Base-by-base conservation (phyloP, 2,797 vertebrate genomes). In the Hirundo rustica region DNA sequence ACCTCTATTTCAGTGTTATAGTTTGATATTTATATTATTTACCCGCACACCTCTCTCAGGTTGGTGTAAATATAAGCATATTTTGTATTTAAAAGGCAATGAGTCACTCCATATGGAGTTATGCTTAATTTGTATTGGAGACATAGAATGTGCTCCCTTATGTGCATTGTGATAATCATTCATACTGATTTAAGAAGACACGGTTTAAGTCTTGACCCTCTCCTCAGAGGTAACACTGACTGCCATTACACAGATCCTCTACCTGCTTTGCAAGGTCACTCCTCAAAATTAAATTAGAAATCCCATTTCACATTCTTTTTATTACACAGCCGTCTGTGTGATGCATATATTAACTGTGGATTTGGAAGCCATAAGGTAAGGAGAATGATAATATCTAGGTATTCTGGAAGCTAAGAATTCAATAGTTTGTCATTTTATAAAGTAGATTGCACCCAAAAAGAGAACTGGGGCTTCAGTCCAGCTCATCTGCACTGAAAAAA, bases 51-150 rank as follows among this genome's bases (percentile, higher is more conserved):
- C 81, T 61, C 60, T 85, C 73, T 94, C 48, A 76, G 58, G 65
- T 42, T 61, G 78, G 58, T 91, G 78, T 76, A 87, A 83, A 91
- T 73, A 91, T 78, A 93, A 95, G 45, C 42, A 64, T 58, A 92
- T 87, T 96, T 96, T 94, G 77, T 74, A 67, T 42, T 96, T 80
- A 83, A 91, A 48, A 73, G 42, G 65, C 85, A 96, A 95, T 38
- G 32, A 89, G 64, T 36, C 5, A 73, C 26, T 88, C 50, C 53
- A 75, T 65, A 74, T 0, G 4, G 38, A 72, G 13, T 77, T 64
- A 78, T 42, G 10, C 51, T 18, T 51, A 16, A 65, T 79, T 75
- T 82, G 64, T 67, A 85, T 8, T 58, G 30, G 6, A 92, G 61
- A 76, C 47, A 68, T 3, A 27, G 50, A 83, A 44, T 6, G 11